Conservation (phyloP, 2,888 invertebrate species). For the Heliconius cydno region DNA sequence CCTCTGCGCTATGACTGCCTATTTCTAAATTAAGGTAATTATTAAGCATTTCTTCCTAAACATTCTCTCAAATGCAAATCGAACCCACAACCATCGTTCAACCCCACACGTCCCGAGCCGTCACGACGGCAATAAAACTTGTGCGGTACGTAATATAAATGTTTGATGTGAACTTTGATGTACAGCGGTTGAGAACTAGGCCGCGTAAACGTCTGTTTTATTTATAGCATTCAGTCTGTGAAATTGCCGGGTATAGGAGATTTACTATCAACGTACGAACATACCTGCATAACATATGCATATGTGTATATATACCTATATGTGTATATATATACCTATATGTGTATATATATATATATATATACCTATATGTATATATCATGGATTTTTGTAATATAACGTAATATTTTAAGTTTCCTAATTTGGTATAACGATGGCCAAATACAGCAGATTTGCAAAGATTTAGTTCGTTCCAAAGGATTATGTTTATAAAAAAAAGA, state of each 20-base stretch:
- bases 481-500: too few species aligned
- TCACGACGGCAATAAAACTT: conserved; percentile 12
- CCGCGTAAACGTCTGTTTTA: conserved; percentile 2
- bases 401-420: too few species aligned
- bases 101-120: not conserved
- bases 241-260: not conserved
- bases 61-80: not conserved
- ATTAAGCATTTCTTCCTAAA: not conserved
- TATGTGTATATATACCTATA: too few species aligned
- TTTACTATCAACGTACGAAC: not conserved
- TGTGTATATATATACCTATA: too few species aligned
- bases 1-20: too few species aligned
- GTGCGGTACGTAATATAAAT: not conserved
- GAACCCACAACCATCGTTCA: not conserved
- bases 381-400: too few species aligned
- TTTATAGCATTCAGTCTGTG: conserved; percentile 11
- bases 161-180: conserved; percentile 15
- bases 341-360: too few species aligned
- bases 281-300: not conserved
- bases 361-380: too few species aligned
- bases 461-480: too few species aligned
- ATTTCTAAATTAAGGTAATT: not conserved
- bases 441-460: too few species aligned
- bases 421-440: too few species aligned
- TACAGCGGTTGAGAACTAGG: conserved; percentile 23